Evolutionary conservation across 2,888 invertebrate species (phyloP).

Genomic region (Homarus gammarus): DNA sequence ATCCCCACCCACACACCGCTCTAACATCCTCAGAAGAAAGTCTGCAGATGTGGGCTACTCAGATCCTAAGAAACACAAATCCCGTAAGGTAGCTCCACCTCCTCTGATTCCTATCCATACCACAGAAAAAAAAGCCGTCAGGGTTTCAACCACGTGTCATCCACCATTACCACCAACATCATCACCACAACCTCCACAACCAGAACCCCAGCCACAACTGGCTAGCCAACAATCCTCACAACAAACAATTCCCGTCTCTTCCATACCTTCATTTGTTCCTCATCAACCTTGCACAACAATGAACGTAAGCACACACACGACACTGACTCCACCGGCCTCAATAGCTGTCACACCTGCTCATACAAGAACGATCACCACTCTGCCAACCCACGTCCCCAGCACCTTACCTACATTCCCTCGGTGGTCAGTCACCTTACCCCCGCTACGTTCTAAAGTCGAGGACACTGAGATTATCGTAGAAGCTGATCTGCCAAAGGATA

Average conservation of each 20-base stretch:
- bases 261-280: not conserved
- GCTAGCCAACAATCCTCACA: not conserved
- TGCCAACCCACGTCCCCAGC: not conserved
- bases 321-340: not conserved
- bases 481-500: constrained; percentile 30
- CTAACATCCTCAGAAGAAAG: constrained; percentile 58
- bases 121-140: constrained; percentile 14
- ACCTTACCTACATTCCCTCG: not conserved
- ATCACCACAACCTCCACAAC: not conserved
- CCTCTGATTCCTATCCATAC: constrained; percentile 64
- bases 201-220: not conserved
- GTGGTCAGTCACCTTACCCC: not conserved
- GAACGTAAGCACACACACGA: not conserved
- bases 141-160: not conserved
- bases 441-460: constrained; percentile 32
- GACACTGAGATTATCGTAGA: constrained; percentile 47
- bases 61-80: constrained; percentile 54
- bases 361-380: not conserved
- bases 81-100: constrained; percentile 64
- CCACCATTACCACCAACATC: not conserved
- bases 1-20: constrained; percentile 22
- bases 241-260: not conserved
- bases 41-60: constrained; percentile 49
- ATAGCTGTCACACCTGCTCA: not conserved
- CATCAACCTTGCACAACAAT: not conserved